Conservation (phyloP, 2,797 vertebrate genomes). For the Microhierax caerulescens region DNA sequence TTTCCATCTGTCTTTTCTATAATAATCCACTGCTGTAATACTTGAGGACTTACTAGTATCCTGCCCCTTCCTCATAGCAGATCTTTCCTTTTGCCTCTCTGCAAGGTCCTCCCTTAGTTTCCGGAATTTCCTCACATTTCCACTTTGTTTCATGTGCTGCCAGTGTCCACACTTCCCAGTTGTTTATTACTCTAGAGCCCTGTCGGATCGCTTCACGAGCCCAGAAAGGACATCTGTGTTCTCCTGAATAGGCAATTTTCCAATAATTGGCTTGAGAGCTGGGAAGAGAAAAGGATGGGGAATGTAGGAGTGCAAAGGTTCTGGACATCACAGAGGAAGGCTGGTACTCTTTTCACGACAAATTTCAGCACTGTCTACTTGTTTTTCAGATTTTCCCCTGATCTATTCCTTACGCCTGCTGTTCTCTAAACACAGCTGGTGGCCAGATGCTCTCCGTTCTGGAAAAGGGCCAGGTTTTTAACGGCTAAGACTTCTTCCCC, state of each 20-base stretch:
- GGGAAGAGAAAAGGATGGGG: not conserved
- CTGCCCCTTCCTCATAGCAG: not conserved
- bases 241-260: not conserved
- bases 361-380: not conserved
- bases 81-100: not conserved
- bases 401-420: not conserved
- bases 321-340: not conserved
- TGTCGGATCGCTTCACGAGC: not conserved
- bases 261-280: not conserved
- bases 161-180: not conserved
- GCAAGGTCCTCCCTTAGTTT: not conserved
- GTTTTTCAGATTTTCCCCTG: not conserved
- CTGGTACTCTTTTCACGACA: not conserved
- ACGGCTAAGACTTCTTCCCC: not conserved
- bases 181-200: not conserved
- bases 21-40: not conserved
- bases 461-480: slow-evolving; percentile 1
- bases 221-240: not conserved
- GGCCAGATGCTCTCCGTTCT: slow-evolving; percentile 16
- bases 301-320: slow-evolving; percentile 23
- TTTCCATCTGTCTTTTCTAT: not conserved
- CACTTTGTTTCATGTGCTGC: not conserved
- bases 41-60: not conserved
- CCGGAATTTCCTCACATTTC: not conserved
- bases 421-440: slow-evolving; percentile 42